Conservation (phyloP, 2,797 vertebrate species). For the Zenarchopterus dispar region DNA sequence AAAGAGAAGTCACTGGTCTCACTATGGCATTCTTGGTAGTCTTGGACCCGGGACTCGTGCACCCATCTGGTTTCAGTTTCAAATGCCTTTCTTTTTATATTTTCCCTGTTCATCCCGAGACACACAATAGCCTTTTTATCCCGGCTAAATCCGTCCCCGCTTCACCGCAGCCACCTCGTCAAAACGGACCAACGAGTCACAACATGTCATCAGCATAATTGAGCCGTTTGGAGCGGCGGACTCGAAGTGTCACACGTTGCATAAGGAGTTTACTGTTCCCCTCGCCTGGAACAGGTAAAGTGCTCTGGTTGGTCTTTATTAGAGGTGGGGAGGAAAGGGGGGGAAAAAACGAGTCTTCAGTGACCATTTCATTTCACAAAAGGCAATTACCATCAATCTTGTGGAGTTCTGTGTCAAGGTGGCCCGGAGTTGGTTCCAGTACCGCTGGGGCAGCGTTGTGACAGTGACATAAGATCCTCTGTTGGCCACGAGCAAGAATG, state of each 20-base stretch:
- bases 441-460: slow-evolving; percentile 55
- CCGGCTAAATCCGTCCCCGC: slow-evolving; percentile 55
- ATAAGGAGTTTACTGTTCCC: slow-evolving; percentile 27
- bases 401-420: slow-evolving; percentile 76
- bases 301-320: slow-evolving; percentile 48
- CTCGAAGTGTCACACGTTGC: slow-evolving; percentile 48
- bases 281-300: slow-evolving; percentile 46
- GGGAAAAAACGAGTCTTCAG: slow-evolving; percentile 53
- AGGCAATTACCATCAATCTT: slow-evolving; percentile 82
- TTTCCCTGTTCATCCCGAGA: slow-evolving; percentile 66
- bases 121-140: slow-evolving; percentile 79
- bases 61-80: slow-evolving; percentile 83
- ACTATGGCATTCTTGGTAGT: slow-evolving; percentile 39
- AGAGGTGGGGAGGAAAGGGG: slow-evolving; percentile 38
- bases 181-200: slow-evolving; percentile 62
- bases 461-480: slow-evolving; percentile 74
- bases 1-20: too few species aligned
- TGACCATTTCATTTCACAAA: slow-evolving; percentile 65
- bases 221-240: slow-evolving; percentile 52
- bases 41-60: slow-evolving; percentile 33
- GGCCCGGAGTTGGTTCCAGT: slow-evolving; percentile 72
- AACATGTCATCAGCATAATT: slow-evolving; percentile 74
- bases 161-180: slow-evolving; percentile 47
- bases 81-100: slow-evolving; percentile 75
- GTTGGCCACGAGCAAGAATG: slow-evolving; percentile 52